These are phyloP conservation scores for Cepaea hortensis DNA, from an alignment of 2,888 invertebrate genomes.

Conservation along the genomic window DNA sequence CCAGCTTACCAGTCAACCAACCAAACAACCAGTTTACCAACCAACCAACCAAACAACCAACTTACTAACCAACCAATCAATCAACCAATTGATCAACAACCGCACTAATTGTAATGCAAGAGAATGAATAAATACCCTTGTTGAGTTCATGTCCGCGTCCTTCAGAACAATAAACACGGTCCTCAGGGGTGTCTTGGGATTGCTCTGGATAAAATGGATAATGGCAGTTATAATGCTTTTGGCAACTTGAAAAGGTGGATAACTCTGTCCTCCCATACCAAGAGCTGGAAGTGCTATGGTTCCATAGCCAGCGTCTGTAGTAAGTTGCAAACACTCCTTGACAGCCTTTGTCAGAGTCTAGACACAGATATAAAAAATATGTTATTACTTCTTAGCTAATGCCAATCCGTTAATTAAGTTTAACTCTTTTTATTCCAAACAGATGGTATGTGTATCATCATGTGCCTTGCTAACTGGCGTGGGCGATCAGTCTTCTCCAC, in stretches of 20 bases:
- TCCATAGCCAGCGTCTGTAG: background rate
- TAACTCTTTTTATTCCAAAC: background rate
- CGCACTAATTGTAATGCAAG: background rate
- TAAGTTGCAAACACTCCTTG: background rate
- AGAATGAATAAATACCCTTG: background rate
- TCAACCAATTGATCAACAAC: too few relatives aligned
- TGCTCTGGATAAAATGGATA: background rate
- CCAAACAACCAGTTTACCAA: too few relatives aligned
- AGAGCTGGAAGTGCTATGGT: conserved; percentile 29
- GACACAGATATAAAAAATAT: background rate
- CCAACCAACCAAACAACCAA: too few relatives aligned
- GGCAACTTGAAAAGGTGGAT: conserved; percentile 7
- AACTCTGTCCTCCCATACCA: conserved; percentile 31
- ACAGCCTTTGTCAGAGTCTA: background rate
- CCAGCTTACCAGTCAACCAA: too few relatives aligned
- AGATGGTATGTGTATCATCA: background rate
- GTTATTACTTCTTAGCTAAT: background rate
- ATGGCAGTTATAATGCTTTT: background rate
- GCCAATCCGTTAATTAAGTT: background rate
- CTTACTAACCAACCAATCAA: too few relatives aligned
- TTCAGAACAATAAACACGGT: conserved; percentile 3
- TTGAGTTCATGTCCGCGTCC: background rate
- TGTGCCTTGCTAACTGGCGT: background rate
- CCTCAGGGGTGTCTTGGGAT: background rate
- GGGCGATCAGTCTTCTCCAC: too few relatives aligned